Evolutionary conservation across 2,797 vertebrate genomes (phyloP).

Genomic region (Neostethus bicornis): DNA sequence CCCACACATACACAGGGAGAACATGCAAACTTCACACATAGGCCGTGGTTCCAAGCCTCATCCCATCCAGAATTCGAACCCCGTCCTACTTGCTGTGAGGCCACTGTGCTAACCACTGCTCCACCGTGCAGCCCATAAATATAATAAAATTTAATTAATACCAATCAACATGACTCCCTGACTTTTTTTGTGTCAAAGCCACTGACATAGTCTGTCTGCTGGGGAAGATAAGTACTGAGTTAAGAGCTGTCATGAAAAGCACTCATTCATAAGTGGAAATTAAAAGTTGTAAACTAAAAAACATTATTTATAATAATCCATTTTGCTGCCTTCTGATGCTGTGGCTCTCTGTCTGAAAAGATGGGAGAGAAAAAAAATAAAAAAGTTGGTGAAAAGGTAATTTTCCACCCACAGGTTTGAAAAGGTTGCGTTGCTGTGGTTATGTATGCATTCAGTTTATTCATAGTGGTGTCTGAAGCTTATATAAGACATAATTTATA

Average conservation of each 20-base stretch:
- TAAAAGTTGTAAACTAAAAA: constrained; percentile 1
- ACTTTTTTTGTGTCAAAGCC: not conserved
- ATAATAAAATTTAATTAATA: not conserved
- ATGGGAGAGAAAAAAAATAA: not conserved
- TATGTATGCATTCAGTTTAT: constrained; percentile 23
- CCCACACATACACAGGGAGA: too few relatives aligned
- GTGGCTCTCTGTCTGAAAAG: constrained; percentile 14
- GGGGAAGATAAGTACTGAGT: not conserved
- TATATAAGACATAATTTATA: constrained; percentile 22
- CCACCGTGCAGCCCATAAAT: too few relatives aligned
- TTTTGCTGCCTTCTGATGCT: constrained; percentile 1
- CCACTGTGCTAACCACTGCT: too few relatives aligned
- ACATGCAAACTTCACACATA: too few relatives aligned
- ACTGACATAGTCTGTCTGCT: not conserved
- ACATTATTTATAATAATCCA: constrained; percentile 4
- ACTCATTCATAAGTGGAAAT: not conserved
- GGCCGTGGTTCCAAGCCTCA: too few relatives aligned
- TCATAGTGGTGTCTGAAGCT: constrained; percentile 27
- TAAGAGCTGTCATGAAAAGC: not conserved
- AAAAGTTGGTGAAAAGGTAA: constrained; percentile 15
- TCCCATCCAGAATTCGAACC: too few relatives aligned
- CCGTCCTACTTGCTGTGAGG: too few relatives aligned
- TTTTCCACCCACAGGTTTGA: constrained; percentile 20
- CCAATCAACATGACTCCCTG: not conserved
- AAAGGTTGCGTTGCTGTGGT: constrained; percentile 1